Evolutionary conservation across 2,888 invertebrate species (phyloP), one percentile per base, ranked within the genome.

Genomic region (Limnephilus marmoratus): DNA sequence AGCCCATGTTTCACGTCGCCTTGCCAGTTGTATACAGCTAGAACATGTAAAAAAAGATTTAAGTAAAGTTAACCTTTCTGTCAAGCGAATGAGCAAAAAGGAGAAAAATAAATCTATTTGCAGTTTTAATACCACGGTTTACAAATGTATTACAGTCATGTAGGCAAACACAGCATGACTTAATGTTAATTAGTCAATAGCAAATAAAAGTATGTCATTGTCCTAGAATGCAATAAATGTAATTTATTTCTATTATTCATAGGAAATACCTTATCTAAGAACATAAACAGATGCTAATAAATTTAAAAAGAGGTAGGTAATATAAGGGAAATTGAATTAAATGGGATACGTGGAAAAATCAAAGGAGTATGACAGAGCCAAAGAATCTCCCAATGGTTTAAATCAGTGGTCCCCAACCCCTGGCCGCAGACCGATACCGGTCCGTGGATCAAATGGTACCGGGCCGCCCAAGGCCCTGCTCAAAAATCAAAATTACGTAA

Each of bases 11-110:
- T 97, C 49, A 97, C 97, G 95, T 98, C 98, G 94, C 98, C 98
- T 95, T 97, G 97, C 98, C 98, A 99, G 95, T 98, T 99, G 96
- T 98, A 98, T 93, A 99, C 98, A 94, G 98, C 99, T 99, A 96
- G 92, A 97, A 97, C 9, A 88, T 24, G 34, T 18, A 41, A 41
- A 24, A 24, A 68, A 49, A 49, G 68, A 68, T 68, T 68, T 68
- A 68, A 68, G 68, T 24, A 24, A 68, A 3, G 68, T 68, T 68
- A 68, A 24, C 68, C 18, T 24, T 24, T 18, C 68, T 18, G 68
- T 68, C 68, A 68, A 68, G 24, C 7, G 68, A 18, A 18, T 68
- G 18, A 18, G 13, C 18, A 18, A 68, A 68, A 53, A 68, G 24
- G 53, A 18, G 53, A 18, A 68, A 53, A 68, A 68, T 68, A 68